Conservation (phyloP, 2,888 invertebrate genomes). For the Schizaphis graminum region DNA sequence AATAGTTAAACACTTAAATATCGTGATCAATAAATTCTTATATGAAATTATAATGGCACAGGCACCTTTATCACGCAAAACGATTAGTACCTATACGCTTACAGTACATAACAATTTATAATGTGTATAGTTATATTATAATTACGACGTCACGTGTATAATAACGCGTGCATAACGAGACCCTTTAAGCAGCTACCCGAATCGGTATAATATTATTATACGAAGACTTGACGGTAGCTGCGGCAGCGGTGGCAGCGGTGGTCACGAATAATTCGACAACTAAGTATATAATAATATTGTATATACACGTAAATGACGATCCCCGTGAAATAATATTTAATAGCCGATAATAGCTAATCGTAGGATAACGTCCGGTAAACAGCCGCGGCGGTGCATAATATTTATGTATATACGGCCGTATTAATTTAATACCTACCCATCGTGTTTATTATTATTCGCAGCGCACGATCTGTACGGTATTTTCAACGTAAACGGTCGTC, state of each 20-base stretch:
- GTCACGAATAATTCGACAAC: not conserved
- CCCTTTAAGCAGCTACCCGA: not conserved
- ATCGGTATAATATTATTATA: not conserved
- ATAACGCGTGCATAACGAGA: slow-evolving; percentile 2
- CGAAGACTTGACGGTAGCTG: not conserved
- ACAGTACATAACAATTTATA: not conserved
- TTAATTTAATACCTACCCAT: not conserved
- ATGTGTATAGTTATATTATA: not conserved
- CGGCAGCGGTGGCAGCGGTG: not conserved
- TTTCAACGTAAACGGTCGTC: not conserved
- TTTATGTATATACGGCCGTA: not conserved
- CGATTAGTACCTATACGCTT: not conserved
- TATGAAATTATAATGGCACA: not conserved
- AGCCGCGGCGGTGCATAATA: not conserved
- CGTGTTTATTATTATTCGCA: not conserved
- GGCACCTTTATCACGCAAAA: not conserved
- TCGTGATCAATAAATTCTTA: not conserved
- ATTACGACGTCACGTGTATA: not conserved
- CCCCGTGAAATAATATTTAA: not conserved
- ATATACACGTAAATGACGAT: not conserved
- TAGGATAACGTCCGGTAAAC: not conserved
- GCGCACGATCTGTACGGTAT: not conserved
- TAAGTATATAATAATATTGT: not conserved
- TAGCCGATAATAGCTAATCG: not conserved
- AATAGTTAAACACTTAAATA: not conserved